Conservation (phyloP, 1,140 invertebrate species). For the Drosophila neocordata region DNA sequence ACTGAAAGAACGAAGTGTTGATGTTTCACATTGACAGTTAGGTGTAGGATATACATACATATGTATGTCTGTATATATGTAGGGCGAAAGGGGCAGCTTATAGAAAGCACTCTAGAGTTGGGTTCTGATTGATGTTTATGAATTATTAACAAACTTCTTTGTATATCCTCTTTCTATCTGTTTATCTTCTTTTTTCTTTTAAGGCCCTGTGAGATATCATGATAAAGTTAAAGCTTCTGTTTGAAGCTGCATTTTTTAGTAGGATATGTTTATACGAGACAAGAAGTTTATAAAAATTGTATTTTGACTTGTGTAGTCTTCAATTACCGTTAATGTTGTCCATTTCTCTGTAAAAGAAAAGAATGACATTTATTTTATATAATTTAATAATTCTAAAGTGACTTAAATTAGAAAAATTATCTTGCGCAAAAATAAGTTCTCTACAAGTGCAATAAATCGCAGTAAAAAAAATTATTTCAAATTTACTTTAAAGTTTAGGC, state of each 20-base stretch:
- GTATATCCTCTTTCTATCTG: background rate
- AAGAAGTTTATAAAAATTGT: background rate
- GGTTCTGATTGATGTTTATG: conserved; percentile 70
- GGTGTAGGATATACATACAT: background rate
- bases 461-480: conserved; percentile 14
- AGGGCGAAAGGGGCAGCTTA: conserved; percentile 25
- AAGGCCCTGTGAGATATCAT: background rate
- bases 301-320: background rate
- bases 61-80: too few relatives aligned
- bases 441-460: conserved; percentile 20
- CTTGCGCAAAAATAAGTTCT: too few relatives aligned
- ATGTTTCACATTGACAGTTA: conserved; percentile 8
- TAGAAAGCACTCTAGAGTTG: conserved; percentile 45
- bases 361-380: too few relatives aligned
- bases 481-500: too few relatives aligned
- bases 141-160: conserved; percentile 64
- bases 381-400: too few relatives aligned
- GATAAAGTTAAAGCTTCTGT: background rate
- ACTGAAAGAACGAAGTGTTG: conserved; percentile 36
- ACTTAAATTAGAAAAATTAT: too few relatives aligned
- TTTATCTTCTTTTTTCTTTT: background rate
- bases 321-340: background rate
- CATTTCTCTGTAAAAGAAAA: too few relatives aligned
- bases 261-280: background rate
- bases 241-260: background rate